Conservation (phyloP, 1,140 invertebrate genomes). For the Zaprionus tsacasi region DNA sequence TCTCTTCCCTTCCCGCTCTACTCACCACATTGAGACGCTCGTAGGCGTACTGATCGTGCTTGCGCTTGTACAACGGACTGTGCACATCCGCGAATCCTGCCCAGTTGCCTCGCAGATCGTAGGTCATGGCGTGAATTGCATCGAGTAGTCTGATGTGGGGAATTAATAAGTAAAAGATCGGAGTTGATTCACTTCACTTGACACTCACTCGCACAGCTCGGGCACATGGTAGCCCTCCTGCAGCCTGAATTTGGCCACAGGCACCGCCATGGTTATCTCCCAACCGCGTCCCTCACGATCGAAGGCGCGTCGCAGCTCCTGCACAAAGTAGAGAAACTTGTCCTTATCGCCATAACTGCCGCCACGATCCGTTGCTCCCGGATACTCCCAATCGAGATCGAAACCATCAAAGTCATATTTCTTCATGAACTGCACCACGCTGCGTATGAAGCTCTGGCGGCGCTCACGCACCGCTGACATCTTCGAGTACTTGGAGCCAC, state of each 20-base stretch:
- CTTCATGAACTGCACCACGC: conserved; percentile 91
- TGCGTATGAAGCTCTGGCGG: conserved; percentile 90
- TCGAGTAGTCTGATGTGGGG: conserved; percentile 87
- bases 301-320: conserved; percentile 92
- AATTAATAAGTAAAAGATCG: not conserved
- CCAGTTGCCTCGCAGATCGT: conserved; percentile 96
- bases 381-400: conserved; percentile 94
- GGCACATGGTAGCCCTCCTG: conserved; percentile 95
- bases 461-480: conserved; percentile 89
- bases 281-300: conserved; percentile 89
- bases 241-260: conserved; percentile 92
- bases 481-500: conserved; percentile 92
- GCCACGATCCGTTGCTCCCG: conserved; percentile 93
- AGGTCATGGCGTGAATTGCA: conserved; percentile 95
- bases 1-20: conserved; percentile 22
- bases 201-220: conserved; percentile 92
- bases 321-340: conserved; percentile 92
- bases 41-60: conserved; percentile 94
- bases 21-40: conserved; percentile 94
- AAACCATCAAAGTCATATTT: conserved; percentile 92
- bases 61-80: conserved; percentile 92
- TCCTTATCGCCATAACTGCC: conserved; percentile 93
- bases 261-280: conserved; percentile 95
- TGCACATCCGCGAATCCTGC: conserved; percentile 95
- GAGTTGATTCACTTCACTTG: not conserved